These are phyloP conservation scores for Trichonephila clavipes DNA, from an alignment of 1,140 invertebrate species.

Conservation along the genomic window DNA sequence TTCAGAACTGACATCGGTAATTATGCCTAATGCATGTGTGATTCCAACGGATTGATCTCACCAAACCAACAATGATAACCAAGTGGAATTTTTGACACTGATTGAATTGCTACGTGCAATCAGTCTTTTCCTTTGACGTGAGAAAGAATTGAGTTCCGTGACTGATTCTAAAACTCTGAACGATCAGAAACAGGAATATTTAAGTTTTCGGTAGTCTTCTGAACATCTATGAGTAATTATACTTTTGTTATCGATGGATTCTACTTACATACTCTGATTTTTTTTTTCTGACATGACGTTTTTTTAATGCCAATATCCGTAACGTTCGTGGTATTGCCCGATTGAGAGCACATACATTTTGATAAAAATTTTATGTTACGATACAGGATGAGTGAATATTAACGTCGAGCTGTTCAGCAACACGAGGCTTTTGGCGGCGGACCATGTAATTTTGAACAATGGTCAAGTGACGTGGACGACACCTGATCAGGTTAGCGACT, in stretches of 20 bases:
- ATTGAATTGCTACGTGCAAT: neutral
- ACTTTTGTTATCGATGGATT: neutral
- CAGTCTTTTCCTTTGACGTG: neutral
- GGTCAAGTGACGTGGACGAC: no score
- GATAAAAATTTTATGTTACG: no score
- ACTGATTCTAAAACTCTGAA: neutral
- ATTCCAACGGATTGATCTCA: neutral
- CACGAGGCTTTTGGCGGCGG: no score
- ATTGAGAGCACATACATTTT: no score
- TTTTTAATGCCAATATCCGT: no score
- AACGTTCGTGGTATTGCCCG: no score
- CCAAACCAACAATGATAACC: neutral
- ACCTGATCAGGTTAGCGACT: no score
- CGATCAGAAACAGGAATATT: neutral
- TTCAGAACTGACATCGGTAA: conserved; percentile 1
- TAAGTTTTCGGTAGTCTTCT: neutral
- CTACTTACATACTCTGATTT: no score
- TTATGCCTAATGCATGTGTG: neutral
- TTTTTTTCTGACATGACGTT: no score
- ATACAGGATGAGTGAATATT: no score
- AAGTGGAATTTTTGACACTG: neutral
- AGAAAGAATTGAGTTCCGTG: neutral
- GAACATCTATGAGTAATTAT: neutral
- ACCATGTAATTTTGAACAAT: no score
- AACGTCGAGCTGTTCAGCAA: no score